phyloP scores from a whole-genome alignment of 2,113 vertebrate genomes.

The Tor tambroides region DNA sequence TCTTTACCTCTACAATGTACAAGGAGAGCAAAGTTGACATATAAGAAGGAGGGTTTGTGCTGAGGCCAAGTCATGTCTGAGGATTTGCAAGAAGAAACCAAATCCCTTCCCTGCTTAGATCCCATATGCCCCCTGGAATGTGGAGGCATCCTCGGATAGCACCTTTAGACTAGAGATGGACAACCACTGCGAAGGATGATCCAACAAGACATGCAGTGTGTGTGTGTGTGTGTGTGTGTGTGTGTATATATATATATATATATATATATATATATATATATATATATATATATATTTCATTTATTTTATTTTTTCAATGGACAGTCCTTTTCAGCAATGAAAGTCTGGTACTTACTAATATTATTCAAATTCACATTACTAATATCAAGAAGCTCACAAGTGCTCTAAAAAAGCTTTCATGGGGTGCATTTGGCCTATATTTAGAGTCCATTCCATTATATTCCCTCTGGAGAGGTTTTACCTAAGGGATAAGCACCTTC shows the following conservation, averaged over 20 bases:
- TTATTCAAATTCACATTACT: not conserved
- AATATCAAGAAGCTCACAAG: not conserved
- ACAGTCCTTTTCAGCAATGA: not conserved
- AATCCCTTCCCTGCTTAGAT: slow-evolving; percentile 2
- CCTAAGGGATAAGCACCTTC: slow-evolving; percentile 57
- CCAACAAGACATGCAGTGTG: not conserved
- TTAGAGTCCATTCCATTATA: slow-evolving; percentile 29
- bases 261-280: not conserved
- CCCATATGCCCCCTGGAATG: not conserved
- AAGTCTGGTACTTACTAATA: not conserved
- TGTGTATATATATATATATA: too few relatives aligned
- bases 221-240: too few relatives aligned
- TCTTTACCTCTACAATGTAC: not conserved
- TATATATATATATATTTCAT: not conserved
- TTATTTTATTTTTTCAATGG: too few relatives aligned
- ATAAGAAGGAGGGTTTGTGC: not conserved
- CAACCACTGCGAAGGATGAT: not conserved
- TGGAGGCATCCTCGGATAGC: not conserved
- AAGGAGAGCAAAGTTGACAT: not conserved
- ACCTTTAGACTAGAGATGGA: not conserved
- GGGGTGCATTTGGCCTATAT: slow-evolving; percentile 43
- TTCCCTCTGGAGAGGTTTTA: slow-evolving; percentile 49
- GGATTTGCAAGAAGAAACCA: slow-evolving; percentile 18
- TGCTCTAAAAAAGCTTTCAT: not conserved
- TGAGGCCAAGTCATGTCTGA: not conserved